Evolutionary conservation across 2,797 vertebrate species (phyloP), one percentile per base, ranked within the genome.

Genomic region (Carduelis carduelis): DNA sequence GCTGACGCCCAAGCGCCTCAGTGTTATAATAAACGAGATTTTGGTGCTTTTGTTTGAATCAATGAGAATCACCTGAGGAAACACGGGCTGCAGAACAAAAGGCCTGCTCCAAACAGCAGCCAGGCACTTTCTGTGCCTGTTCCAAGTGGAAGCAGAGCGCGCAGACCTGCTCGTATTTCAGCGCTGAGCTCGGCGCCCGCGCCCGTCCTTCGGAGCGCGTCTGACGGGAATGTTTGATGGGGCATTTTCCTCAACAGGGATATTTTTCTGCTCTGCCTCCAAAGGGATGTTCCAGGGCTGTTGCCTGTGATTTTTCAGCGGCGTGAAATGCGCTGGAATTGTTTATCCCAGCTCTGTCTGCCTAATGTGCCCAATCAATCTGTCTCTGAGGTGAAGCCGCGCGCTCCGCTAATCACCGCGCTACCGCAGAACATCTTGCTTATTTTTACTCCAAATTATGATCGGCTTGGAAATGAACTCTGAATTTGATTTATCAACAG

Each of bases 401-500:
- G 69, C 35, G 79, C 94, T 76, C 78, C 26, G 1, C 76, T 90
- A 65, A 95, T 93, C 35, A 10, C 86, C 34, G 19, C 61, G 76
- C 93, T 32, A 8, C 35, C 75, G 6, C 23, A 28, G 75, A 63
- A 41, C 66, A 87, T 81, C 90, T 90, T 83, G 83, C 91, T 94
- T 93, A 86, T 90, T 93, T 95, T 93, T 88, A 8, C 88, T 91
- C 55, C 59, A 63, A 93, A 88, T 93, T 91, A 91, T 55, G 59
- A 28, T 44, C 34, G 35, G 66, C 35, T 92, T 88, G 87, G 34
- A 90, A 94, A 90, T 84, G 80, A 91, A 56, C 74, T 59, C 85
- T 34, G 87, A 91, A 87, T 93, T 87, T 86, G 96, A 95, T 95
- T 95, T 95, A 93, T 93, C 90, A 88, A 91, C 88, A 82, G 90